Evolutionary conservation across 2,888 invertebrate species (phyloP), one percentile per base, ranked within the genome.

Genomic region (Plusia festucae): DNA sequence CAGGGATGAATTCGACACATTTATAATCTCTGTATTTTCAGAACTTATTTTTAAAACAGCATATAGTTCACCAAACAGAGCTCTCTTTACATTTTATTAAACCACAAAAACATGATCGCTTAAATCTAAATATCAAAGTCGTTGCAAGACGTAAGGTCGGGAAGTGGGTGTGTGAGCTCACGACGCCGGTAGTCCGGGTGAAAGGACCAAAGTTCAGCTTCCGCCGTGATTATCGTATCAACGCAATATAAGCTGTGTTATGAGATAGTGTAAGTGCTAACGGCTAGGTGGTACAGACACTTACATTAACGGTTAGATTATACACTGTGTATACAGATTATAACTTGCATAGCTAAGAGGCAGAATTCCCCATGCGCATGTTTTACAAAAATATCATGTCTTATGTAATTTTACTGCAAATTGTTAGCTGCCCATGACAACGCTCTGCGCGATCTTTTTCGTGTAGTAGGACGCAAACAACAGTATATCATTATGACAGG

Each of bases 81-180:
- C 30, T 30, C 30, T 30, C 27, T 30, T 30, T 57, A 49, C 52
- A 53, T 59, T n/a, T 53, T 53, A 56, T 40, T 53, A 59, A 52
- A 46, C 52, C 22, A 62, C 59, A 61, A 49, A 53, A 27, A 54
- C 20, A 69, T 70, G 49, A 59, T 56, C 61, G 59, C 59, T 52
- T 73, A 70, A 71, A 73, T 76, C 71, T 73, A 76, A 70, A 73
- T 73, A 73, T 73, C 73, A 73, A 66, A 73, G 57, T 52, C 44
- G 73, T 67, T 73, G 32, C 68, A 66, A 62, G 61, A 34, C 53
- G 46, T 77, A 76, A 76, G 76, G 79, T 76, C 79, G 63, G 61
- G 15, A 20, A 61, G 76, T 76, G 79, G 76, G 76, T 65, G 76
- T 67, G 60, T 20, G 32, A 15, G 58, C 53, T 68, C 79, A 76